phyloP scores from a whole-genome alignment of 2,797 vertebrate genomes.

The Salmo trutta region DNA sequence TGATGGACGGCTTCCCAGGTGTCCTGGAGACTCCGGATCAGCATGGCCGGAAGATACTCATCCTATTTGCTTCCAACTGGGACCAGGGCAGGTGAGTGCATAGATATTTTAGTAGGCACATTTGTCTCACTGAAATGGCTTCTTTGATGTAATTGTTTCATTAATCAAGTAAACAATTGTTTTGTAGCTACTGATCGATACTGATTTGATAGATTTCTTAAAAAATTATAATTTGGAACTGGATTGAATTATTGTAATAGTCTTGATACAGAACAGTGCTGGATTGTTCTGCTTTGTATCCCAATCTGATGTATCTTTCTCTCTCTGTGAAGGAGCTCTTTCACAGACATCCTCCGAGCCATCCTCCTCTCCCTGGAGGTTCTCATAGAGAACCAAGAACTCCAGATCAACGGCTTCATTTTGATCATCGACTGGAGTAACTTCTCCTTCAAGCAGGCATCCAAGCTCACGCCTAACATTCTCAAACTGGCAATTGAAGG shows the following conservation, averaged over 20 bases:
- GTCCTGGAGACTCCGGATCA: constrained; percentile 94
- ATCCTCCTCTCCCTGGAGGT: constrained; percentile 97
- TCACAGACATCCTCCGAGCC: constrained; percentile 96
- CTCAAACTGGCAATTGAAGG: constrained; percentile 95
- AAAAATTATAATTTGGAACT: background rate
- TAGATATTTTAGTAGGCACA: background rate
- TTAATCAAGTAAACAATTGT: background rate
- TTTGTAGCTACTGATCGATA: background rate
- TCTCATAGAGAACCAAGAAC: constrained; percentile 95
- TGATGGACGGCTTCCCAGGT: constrained; percentile 97
- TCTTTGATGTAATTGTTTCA: background rate
- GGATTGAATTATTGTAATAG: background rate
- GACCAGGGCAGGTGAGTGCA: constrained; percentile 93
- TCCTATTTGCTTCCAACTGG: constrained; percentile 98
- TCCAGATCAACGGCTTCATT: constrained; percentile 98
- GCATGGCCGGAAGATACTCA: constrained; percentile 95
- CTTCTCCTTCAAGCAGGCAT: constrained; percentile 99
- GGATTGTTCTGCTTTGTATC: background rate
- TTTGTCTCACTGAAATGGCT: background rate
- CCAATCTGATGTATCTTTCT: background rate
- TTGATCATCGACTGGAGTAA: constrained; percentile 99
- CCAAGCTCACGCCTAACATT: constrained; percentile 97
- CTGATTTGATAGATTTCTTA: background rate
- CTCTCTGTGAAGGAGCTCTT: constrained; percentile 82
- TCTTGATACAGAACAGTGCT: background rate